A percentile compares a stretch with the other conserved stretches of the same genome.
These are phyloP conservation scores for Copidosoma aretas DNA, from an alignment of 2,888 invertebrate species.

Conservation along the genomic window DNA sequence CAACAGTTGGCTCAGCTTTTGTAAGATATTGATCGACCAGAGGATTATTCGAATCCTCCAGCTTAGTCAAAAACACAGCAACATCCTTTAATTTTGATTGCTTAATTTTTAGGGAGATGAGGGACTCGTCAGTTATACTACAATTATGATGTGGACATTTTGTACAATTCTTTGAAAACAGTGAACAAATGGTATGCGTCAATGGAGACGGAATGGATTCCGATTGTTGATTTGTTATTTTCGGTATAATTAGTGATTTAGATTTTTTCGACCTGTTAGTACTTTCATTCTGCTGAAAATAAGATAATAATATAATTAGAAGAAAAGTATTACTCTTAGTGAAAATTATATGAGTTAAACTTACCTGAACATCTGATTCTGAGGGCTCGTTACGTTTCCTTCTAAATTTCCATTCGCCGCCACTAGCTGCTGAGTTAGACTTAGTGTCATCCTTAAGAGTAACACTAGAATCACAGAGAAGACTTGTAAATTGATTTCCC, in stretches of 20 bases:
- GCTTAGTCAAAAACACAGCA: conserved; percentile 24
- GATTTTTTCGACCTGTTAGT: conserved; percentile 19
- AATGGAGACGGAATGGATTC: neutral
- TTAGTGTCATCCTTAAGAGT: neutral
- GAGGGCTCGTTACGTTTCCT: conserved; percentile 29
- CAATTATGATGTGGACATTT: conserved; percentile 22
- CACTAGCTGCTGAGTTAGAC: neutral
- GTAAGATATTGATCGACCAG: conserved; percentile 26
- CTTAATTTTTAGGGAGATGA: neutral
- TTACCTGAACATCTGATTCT: conserved; percentile 28
- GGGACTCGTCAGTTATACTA: neutral
- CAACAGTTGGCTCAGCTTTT: conserved; percentile 18
- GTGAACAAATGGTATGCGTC: conserved; percentile 30
- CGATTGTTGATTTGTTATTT: neutral
- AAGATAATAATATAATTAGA: neutral
- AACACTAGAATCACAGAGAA: neutral
- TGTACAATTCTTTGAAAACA: conserved; percentile 34
- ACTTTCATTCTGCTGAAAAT: neutral
- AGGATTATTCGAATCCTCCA: conserved; percentile 31
- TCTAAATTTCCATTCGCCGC: conserved; percentile 38
- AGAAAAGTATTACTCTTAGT: neutral
- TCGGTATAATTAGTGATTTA: conserved; percentile 1
- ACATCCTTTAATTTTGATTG: neutral
- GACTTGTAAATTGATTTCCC: neutral
- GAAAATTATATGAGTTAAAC: neutral